These are phyloP conservation scores for Clarias laeviceps DNA, from an alignment of 2,797 vertebrate species.

Conservation along the genomic window DNA sequence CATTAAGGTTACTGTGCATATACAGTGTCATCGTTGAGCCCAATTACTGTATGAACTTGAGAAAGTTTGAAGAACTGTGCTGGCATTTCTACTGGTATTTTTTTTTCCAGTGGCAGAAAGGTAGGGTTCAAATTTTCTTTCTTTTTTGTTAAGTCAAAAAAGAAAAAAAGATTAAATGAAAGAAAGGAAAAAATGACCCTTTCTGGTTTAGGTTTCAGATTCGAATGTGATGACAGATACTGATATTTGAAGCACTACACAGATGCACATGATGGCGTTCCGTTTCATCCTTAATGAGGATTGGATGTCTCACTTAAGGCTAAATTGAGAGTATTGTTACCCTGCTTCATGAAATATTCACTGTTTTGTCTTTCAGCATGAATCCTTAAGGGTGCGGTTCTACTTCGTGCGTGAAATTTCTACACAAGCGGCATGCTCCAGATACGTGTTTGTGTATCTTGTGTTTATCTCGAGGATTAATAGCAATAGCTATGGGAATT, in stretches of 20 bases:
- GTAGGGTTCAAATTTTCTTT: background rate
- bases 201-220: background rate
- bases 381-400: background rate
- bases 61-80: background rate
- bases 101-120: background rate
- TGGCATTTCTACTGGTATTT: background rate
- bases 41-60: background rate
- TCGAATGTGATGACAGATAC: background rate
- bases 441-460: background rate
- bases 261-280: background rate
- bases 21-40: background rate
- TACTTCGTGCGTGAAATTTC: background rate
- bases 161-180: background rate
- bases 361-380: background rate
- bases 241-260: background rate
- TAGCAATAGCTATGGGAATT: background rate
- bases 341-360: background rate
- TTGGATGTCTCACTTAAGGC: background rate
- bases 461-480: background rate
- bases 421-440: background rate
- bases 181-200: background rate
- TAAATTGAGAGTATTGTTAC: background rate
- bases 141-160: background rate
- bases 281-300: background rate
- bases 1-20: background rate